Evolutionary conservation across 2,113 vertebrate genomes (phyloP).

Genomic region (Myrmecophaga tridactyla): DNA sequence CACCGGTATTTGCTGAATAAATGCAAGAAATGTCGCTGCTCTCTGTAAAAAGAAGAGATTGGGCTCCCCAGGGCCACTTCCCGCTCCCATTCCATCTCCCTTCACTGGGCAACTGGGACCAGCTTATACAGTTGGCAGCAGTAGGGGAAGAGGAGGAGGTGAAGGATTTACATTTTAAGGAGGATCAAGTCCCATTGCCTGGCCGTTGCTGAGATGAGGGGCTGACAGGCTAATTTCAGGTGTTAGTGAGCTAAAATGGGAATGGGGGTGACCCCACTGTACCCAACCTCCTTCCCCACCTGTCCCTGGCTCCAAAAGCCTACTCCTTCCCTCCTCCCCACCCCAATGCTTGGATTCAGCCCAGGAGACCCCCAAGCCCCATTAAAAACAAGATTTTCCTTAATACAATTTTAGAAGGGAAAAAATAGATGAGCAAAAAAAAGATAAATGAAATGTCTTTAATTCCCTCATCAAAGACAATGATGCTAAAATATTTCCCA

Average conservation of each 20-base stretch:
- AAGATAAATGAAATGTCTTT: background rate
- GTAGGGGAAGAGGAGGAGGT: background rate
- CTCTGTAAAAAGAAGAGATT: background rate
- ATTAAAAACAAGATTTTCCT: background rate
- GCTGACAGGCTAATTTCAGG: constrained; percentile 44
- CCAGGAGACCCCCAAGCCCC: background rate
- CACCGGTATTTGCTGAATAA: background rate
- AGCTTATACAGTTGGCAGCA: background rate
- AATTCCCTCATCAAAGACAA: background rate
- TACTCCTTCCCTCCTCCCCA: background rate
- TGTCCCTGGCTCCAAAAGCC: background rate
- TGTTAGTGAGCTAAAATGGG: background rate
- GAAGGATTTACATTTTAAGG: constrained; percentile 65
- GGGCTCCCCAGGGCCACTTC: background rate
- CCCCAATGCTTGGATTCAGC: background rate
- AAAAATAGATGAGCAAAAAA: background rate
- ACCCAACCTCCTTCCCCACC: background rate
- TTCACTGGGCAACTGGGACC: background rate
- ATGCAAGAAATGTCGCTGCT: background rate
- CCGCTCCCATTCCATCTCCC: background rate
- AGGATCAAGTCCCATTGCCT: constrained; percentile 42
- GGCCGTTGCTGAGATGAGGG: background rate
- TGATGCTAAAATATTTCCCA: background rate
- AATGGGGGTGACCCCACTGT: background rate
- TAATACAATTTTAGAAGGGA: background rate